Evolutionary conservation across 2,797 vertebrate genomes (phyloP), one percentile per base, ranked within the genome.

Genomic region (Aldrovandia affinis): DNA sequence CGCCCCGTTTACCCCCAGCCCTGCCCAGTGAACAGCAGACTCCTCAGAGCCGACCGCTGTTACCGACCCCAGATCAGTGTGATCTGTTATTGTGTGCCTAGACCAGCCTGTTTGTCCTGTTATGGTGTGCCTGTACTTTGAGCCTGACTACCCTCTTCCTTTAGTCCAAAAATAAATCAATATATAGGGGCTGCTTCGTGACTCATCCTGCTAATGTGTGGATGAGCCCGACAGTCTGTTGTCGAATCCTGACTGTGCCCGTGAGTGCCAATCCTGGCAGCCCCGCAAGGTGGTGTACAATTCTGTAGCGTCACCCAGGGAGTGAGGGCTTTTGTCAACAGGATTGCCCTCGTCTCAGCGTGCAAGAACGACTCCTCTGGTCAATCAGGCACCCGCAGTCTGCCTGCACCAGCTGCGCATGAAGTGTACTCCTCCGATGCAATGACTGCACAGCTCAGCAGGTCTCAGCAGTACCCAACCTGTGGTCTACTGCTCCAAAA

Each of bases 1-100:
- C 86, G 86, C 88, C 44, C 83, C 90, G 8, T 15, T n/a, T 47
- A 80, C 85, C 78, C 39, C 4, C 90, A 52, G 90, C 87, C 22
- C 91, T 73, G 0, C 83, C 22, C 88, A 89, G 3, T 86, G 85
- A 81, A 22, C 28, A 39, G 42, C 14, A n/a, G 63, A 18, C 28
- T 22, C 42, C 33, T 70, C 22, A 14, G 87, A 44, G 80, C 82
- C 0, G 83, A 81, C 9, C 78, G 88, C 20, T 88, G 88, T 57
- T 33, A 30, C 54, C 57, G 15, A 54, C n/a, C 54, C 50, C 52
- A 30, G 4, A 61, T 63, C 36, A n/a, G 54, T 33, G 39, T 68
- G 25, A 55, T 61, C 50, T 80, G 57, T 55, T 61, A 8, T 44
- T 10, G 5, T 65, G 30, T 50, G 33, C 25, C 22, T 65, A 14